Base-by-base conservation (phyloP, 2,113 vertebrate species). In the Morone chrysops region DNA sequence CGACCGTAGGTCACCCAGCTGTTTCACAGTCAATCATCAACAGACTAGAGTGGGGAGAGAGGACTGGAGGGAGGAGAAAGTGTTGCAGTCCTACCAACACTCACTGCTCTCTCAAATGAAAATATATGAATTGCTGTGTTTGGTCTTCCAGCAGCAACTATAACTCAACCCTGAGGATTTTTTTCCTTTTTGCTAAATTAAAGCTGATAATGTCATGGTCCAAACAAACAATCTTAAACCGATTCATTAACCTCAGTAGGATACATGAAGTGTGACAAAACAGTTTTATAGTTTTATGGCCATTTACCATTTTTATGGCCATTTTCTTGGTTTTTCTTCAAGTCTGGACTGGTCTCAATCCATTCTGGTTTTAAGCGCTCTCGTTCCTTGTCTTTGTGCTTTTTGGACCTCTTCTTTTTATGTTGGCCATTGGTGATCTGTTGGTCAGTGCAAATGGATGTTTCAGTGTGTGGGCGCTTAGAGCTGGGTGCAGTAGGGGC, bases 341-440 rank as follows among this genome's bases (percentile, higher is more conserved):
- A 78, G 71, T 91, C 78, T 0, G 90, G 92, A 47, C 93, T 94
- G 1, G 90, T 86, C 75, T 96, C 95, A 38, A 94, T 92, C 93
- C 96, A 94, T 65, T 93, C 93, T 36, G 92, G 75, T 92, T 95
- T 96, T 87, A 95, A 90, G 50, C 87, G 93, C 69, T 95, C 94
- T 2, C 91, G 48, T 31, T 95, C 94, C 68, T 92, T 94, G 62
- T 95, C 95, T 92, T 96, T 96, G 88, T 96, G 94, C 91, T 95
- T 96, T 86, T 95, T 95, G 79, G 94, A 94, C 85, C 86, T 94
- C 80, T 95, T 95, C 93, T 93, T 96, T 80, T 92, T 95, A 78
- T 95, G 94, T 59, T 94, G 94, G 78, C 88, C 81, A 5, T 90
- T 94, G 61, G 78, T 59, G 25, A 94, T 66, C 70, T 87, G 92